Evolutionary conservation across 2,797 vertebrate genomes (phyloP).

Genomic region (Microchirus variegatus): DNA sequence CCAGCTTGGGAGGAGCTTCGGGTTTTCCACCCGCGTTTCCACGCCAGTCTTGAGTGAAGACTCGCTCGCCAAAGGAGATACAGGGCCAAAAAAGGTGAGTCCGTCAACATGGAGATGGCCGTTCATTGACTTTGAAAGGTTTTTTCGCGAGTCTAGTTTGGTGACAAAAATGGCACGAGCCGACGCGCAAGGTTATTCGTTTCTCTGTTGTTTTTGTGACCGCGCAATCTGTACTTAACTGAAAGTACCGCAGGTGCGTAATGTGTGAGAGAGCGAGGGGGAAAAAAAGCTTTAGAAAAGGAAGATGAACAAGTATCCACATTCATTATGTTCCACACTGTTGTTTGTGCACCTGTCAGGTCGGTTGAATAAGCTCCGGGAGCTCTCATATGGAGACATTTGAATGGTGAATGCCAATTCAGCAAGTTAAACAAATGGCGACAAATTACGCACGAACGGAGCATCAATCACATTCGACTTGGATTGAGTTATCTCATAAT

Average conservation of each 20-base stretch:
- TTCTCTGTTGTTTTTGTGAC: conserved; percentile 10
- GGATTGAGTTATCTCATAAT: conserved; percentile 10
- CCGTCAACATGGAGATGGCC: conserved; percentile 1
- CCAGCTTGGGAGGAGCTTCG: conserved; percentile 72
- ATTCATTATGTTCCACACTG: not conserved
- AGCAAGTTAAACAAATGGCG: conserved; percentile 43
- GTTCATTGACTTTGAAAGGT: conserved; percentile 5
- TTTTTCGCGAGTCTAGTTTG: conserved; percentile 5
- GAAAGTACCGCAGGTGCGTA: conserved; percentile 53
- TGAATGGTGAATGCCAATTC: conserved; percentile 29
- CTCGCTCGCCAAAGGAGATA: conserved; percentile 49
- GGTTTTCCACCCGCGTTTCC: conserved; percentile 52
- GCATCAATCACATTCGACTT: conserved; percentile 23
- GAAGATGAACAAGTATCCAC: conserved; percentile 10
- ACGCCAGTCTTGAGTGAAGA: conserved; percentile 59
- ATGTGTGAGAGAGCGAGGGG: conserved; percentile 41
- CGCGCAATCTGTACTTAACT: conserved; percentile 26
- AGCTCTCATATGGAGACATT: conserved; percentile 28
- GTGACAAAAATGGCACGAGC: not conserved
- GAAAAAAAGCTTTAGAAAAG: conserved; percentile 3
- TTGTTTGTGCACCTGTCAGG: conserved; percentile 36
- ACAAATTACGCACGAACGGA: conserved; percentile 57
- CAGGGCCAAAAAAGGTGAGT: conserved; percentile 72
- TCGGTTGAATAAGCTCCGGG: conserved; percentile 15
- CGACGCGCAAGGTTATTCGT: not conserved